Evolutionary conservation across 1,140 invertebrate genomes (phyloP).

Genomic region (Aporrectodea caliginosa): DNA sequence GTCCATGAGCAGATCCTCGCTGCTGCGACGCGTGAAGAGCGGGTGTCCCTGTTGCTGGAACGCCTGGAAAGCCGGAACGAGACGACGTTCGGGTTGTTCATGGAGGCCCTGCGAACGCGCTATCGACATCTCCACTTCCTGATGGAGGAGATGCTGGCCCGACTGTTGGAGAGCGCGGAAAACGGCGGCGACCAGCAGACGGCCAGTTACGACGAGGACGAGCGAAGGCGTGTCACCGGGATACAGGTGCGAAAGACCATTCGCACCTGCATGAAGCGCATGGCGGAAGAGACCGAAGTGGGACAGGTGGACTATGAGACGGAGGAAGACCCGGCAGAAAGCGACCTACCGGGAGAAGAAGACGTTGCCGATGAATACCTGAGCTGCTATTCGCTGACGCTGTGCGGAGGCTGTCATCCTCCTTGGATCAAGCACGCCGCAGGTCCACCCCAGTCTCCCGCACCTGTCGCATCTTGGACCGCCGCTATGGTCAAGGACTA

Average conservation of each 20-base stretch:
- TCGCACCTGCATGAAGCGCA: background rate
- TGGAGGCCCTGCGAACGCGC: slow-evolving; percentile 23
- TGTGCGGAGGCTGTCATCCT: background rate
- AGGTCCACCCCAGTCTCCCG: background rate
- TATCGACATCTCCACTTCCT: slow-evolving; percentile 24
- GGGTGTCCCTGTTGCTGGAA: slow-evolving; percentile 21
- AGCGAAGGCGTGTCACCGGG: background rate
- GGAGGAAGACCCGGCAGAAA: background rate
- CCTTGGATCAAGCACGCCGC: background rate
- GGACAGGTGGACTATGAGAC: no score
- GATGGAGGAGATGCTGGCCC: slow-evolving; percentile 19
- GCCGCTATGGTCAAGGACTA: background rate
- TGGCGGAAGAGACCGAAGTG: background rate
- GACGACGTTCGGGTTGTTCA: slow-evolving; percentile 24
- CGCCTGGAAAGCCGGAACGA: slow-evolving; percentile 18
- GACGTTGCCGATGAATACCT: background rate
- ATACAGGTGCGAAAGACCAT: background rate
- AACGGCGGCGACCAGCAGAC: background rate
- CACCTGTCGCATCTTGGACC: background rate
- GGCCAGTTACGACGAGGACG: background rate
- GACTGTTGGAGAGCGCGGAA: background rate
- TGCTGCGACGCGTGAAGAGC: background rate
- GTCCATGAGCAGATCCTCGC: background rate
- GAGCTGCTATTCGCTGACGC: background rate
- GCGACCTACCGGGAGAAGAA: background rate